A percentile compares a stretch with the other conserved stretches of the same genome.
Evolutionary conservation across 30 jellyfish, hydroid and myxozoan species (phyloP).

Genomic region (Aurelia aurita complex sp. Pacific): DNA sequence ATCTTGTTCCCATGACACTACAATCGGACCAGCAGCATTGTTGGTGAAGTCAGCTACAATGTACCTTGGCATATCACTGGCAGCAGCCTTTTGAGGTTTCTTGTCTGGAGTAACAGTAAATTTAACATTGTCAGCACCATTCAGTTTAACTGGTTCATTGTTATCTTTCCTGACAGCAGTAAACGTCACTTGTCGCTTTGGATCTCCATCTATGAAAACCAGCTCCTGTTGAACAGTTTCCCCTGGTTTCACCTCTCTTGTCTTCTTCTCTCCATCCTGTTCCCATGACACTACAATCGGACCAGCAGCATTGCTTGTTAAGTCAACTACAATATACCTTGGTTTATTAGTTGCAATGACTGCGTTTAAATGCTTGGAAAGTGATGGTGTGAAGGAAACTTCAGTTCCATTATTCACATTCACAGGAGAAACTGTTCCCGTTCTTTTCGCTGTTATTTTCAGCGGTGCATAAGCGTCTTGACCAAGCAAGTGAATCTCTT

Average conservation of each 20-base stretch:
- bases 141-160: background rate
- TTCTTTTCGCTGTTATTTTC: background rate
- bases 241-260: constrained; percentile 10
- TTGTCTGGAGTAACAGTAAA: too few species aligned
- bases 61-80: constrained; percentile 10
- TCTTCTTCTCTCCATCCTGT: background rate
- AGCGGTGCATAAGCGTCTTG: background rate
- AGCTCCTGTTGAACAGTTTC: constrained; percentile 2
- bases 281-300: constrained; percentile 2
- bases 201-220: constrained; percentile 15
- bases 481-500: background rate
- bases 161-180: constrained; percentile 25
- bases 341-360: background rate
- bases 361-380: background rate
- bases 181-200: constrained; percentile 3
- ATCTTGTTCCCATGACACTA: background rate
- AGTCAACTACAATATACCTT: background rate
- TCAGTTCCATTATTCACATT: background rate
- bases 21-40: constrained; percentile 36
- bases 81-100: too few species aligned
- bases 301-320: constrained; percentile 23
- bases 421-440: background rate
- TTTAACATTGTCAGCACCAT: too few species aligned
- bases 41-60: constrained; percentile 6
- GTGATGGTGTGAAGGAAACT: background rate